Conservation (phyloP, 2,113 vertebrate genomes). For the Calyptomena viridis region DNA sequence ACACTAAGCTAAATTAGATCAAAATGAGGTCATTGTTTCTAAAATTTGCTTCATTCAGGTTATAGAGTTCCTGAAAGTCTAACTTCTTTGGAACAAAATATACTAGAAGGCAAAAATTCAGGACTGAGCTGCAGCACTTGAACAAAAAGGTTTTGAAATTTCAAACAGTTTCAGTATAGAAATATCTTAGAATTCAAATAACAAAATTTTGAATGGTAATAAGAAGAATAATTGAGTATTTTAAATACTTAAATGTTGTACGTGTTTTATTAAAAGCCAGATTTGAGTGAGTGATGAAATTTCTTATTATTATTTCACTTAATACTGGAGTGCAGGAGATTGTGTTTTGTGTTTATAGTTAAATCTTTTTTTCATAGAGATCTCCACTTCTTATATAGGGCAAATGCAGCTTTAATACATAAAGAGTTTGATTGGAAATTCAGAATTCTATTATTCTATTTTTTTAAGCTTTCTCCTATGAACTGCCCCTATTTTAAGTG, state of each 20-base stretch:
- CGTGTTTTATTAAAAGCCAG: background rate
- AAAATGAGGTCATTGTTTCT: constrained; percentile 44
- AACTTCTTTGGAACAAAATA: background rate
- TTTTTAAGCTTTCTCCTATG: background rate
- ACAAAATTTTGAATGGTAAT: background rate
- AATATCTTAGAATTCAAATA: background rate
- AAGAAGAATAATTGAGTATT: background rate
- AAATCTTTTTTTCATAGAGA: background rate
- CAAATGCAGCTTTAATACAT: background rate
- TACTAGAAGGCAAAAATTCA: constrained; percentile 24
- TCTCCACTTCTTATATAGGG: background rate
- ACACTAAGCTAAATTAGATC: background rate
- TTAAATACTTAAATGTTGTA: background rate
- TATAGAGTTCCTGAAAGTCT: constrained; percentile 48
- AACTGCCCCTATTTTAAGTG: background rate
- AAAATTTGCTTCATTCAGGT: constrained; percentile 45
- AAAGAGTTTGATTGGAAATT: background rate
- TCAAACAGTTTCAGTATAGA: background rate
- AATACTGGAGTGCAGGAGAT: background rate
- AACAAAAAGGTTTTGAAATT: background rate
- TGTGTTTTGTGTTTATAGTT: background rate
- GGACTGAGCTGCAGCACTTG: background rate
- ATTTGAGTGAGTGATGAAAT: background rate
- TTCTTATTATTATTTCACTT: background rate
- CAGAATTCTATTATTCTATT: background rate